Conservation (phyloP, 2,113 vertebrate genomes). For the Austrofundulus limnaeus region DNA sequence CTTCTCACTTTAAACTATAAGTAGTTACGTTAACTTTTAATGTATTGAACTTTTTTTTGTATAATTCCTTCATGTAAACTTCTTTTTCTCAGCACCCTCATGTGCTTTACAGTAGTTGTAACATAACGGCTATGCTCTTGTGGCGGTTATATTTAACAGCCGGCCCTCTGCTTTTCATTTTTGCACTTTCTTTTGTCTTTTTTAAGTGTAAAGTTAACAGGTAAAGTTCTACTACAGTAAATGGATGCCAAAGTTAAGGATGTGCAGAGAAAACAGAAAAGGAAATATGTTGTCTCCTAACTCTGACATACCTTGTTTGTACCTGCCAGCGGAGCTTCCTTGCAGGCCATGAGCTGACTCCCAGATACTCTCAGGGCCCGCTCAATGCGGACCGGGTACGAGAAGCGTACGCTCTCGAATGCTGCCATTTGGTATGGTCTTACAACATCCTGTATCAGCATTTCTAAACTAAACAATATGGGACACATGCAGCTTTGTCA, state of each 20-base stretch:
- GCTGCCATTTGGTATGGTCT: slow-evolving; percentile 99
- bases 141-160: slow-evolving; percentile 85
- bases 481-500: slow-evolving; percentile 98
- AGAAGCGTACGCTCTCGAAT: slow-evolving; percentile 99
- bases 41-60: slow-evolving; percentile 84
- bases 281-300: slow-evolving; percentile 97
- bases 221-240: slow-evolving; percentile 94
- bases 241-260: slow-evolving; percentile 97
- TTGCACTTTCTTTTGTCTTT: slow-evolving; percentile 82
- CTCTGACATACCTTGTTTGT: slow-evolving; percentile 99
- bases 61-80: slow-evolving; percentile 86
- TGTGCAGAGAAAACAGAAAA: slow-evolving; percentile 87
- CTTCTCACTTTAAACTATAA: slow-evolving; percentile 48
- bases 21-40: slow-evolving; percentile 80
- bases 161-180: slow-evolving; percentile 63
- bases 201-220: slow-evolving; percentile 99
- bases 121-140: slow-evolving; percentile 86
- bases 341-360: slow-evolving; percentile 99
- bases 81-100: slow-evolving; percentile 95
- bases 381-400: slow-evolving; percentile 99
- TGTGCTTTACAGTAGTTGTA: slow-evolving; percentile 96
- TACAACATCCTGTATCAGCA: slow-evolving; percentile 99
- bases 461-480: slow-evolving; percentile 87
- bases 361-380: slow-evolving; percentile 99
- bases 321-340: slow-evolving; percentile 99